phyloP scores from a whole-genome alignment of 2,888 invertebrate species.

The Chydorus sphaericus region DNA sequence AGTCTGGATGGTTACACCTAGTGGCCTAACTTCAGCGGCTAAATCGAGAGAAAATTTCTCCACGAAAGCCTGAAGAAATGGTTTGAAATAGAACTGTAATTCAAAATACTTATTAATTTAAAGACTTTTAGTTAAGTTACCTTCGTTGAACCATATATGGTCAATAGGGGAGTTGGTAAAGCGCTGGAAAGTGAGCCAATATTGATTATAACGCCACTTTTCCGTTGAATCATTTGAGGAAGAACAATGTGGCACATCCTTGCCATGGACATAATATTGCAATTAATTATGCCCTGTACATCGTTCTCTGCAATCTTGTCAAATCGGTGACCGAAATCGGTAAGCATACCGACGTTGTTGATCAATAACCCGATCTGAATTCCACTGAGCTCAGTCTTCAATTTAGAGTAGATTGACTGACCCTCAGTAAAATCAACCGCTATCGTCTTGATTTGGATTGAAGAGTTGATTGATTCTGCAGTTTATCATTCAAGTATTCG shows the following conservation, averaged over 20 bases:
- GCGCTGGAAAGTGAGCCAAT: slow-evolving; percentile 67
- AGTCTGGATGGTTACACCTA: background rate
- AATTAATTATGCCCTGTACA: slow-evolving; percentile 50
- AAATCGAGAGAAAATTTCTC: background rate
- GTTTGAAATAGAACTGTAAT: background rate
- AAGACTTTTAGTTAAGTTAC: slow-evolving; percentile 28
- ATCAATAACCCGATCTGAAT: background rate
- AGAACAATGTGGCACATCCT: slow-evolving; percentile 72
- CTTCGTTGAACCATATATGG: slow-evolving; percentile 79
- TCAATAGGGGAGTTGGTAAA: slow-evolving; percentile 64
- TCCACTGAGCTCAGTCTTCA: background rate
- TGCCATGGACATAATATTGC: slow-evolving; percentile 62
- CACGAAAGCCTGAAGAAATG: background rate
- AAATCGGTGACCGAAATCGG: slow-evolving; percentile 50
- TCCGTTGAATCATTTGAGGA: slow-evolving; percentile 65
- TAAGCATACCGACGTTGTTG: background rate
- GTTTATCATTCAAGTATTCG: background rate
- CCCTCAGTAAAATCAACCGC: background rate
- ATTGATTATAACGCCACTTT: slow-evolving; percentile 74
- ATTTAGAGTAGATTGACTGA: background rate
- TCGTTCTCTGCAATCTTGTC: slow-evolving; percentile 37
- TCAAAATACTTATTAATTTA: background rate
- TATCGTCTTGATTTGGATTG: slow-evolving; percentile 34
- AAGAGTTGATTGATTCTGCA: slow-evolving; percentile 28
- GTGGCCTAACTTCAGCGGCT: background rate